Conservation (phyloP, 2,797 vertebrate species). For the Tokudaia tokunoshimensis region DNA sequence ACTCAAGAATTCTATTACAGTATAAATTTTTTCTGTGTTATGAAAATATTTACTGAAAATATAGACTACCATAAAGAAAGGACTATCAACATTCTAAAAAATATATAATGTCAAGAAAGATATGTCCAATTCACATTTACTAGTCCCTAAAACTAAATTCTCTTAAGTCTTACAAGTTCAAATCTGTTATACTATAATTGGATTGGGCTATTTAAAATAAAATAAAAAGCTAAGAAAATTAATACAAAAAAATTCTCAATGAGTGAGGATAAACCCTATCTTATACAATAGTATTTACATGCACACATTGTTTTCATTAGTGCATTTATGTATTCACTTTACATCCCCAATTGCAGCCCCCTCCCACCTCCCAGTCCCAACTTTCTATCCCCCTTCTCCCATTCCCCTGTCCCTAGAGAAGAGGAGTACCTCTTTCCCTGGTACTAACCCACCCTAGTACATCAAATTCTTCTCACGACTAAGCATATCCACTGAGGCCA, state of each 20-base stretch:
- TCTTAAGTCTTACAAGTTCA: constrained; percentile 7
- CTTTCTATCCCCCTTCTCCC: not conserved
- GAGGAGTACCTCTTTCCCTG: not conserved
- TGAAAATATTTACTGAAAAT: constrained; percentile 56
- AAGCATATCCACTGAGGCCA: not conserved
- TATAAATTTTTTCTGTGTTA: constrained; percentile 22
- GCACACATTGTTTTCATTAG: not conserved
- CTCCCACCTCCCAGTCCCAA: not conserved
- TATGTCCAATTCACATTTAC: constrained; percentile 43
- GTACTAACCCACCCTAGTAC: not conserved
- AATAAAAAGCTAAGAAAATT: constrained; percentile 43
- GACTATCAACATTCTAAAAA: constrained; percentile 47
- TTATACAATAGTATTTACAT: not conserved
- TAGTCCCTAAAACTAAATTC: constrained; percentile 32
- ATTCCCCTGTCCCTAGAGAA: not conserved
- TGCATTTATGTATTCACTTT: not conserved
- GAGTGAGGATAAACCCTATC: not conserved
- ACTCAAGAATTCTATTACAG: constrained; percentile 8
- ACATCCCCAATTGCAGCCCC: not conserved
- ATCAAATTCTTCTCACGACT: not conserved
- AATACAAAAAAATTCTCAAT: constrained; percentile 18
- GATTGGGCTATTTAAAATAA: constrained; percentile 56
- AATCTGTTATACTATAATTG: constrained; percentile 2
- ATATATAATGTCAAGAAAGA: not conserved
- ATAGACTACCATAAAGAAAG: not conserved